Conservation (phyloP, 2,888 invertebrate genomes). For the Rambutsinella grinnellia region DNA sequence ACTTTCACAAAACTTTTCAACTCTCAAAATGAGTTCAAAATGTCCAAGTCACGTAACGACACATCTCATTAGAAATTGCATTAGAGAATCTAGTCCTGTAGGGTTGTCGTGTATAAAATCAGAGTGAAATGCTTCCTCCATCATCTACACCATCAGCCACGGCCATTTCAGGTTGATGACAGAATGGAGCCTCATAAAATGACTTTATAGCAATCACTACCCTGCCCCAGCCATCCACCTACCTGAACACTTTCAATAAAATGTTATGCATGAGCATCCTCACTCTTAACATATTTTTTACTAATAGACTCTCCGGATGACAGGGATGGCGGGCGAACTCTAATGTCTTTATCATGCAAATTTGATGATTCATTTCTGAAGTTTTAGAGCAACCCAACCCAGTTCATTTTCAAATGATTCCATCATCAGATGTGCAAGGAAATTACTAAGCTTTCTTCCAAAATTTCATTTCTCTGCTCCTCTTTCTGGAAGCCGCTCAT, state of each 20-base stretch:
- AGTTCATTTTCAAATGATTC: not conserved
- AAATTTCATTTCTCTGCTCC: not conserved
- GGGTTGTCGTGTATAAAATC: too few relatives aligned
- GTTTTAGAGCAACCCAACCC: too few relatives aligned
- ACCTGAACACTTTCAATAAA: not conserved
- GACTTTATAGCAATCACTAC: too few relatives aligned
- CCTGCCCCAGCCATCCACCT: not conserved
- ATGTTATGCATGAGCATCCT: constrained; percentile 11
- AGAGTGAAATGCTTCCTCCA: too few relatives aligned
- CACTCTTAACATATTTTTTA: not conserved
- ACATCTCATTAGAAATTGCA: too few relatives aligned
- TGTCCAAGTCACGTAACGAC: too few relatives aligned
- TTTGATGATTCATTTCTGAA: constrained; percentile 50
- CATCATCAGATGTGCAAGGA: too few relatives aligned
- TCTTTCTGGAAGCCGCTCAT: not conserved
- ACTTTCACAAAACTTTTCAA: too few relatives aligned
- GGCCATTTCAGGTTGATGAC: too few relatives aligned
- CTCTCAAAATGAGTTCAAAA: too few relatives aligned
- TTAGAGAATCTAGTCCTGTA: too few relatives aligned
- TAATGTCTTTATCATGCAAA: constrained; percentile 67
- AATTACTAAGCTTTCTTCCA: not conserved
- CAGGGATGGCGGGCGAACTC: constrained; percentile 19
- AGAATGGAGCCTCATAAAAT: too few relatives aligned
- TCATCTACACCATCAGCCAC: not conserved
- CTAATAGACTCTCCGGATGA: constrained; percentile 41